Evolutionary conservation across 1,140 invertebrate genomes (phyloP).

Genomic region (Orchestia grillus): DNA sequence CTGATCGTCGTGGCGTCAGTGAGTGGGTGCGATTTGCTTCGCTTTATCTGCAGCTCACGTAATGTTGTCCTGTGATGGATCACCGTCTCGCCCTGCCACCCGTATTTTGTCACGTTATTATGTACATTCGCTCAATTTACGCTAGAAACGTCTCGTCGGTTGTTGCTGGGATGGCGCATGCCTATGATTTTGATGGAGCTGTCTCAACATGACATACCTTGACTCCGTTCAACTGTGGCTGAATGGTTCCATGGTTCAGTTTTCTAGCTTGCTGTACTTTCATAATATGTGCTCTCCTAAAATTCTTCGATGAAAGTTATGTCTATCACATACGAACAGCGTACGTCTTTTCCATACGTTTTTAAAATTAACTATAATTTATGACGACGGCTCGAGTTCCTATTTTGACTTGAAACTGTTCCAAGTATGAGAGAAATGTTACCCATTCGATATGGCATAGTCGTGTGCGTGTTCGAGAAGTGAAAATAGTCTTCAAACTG

Average conservation of each 20-base stretch:
- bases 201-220: neutral
- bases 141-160: neutral
- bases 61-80: neutral
- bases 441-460: neutral
- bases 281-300: neutral
- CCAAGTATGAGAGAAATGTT: neutral
- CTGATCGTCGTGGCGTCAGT: neutral
- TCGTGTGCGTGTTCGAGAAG: neutral
- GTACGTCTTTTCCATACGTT: neutral
- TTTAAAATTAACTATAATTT: neutral
- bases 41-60: neutral
- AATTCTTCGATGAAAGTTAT: neutral
- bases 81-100: neutral
- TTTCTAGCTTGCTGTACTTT: neutral
- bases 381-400: neutral
- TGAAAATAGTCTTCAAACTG: neutral
- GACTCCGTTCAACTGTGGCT: neutral
- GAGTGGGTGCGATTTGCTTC: neutral
- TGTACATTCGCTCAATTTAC: neutral
- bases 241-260: neutral
- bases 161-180: neutral
- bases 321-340: no score
- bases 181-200: neutral
- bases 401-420: neutral
- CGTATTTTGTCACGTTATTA: neutral